Evolutionary conservation across 2,888 invertebrate genomes (phyloP).

Genomic region (Gryllus longicercus): DNA sequence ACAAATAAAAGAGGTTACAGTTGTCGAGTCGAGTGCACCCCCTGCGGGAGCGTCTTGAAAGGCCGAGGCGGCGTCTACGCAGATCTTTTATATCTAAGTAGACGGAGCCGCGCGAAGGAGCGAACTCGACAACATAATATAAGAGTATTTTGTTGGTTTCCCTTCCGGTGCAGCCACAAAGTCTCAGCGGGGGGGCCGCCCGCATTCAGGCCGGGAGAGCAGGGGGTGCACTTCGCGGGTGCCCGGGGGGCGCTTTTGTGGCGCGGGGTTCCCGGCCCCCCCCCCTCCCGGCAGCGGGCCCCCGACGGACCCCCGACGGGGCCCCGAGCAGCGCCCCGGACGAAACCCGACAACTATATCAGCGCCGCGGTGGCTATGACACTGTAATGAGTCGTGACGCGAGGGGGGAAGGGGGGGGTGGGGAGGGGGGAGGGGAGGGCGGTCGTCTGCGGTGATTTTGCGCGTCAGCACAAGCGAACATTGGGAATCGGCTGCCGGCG

Average conservation of each 20-base stretch:
- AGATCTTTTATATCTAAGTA: background rate
- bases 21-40: conserved; percentile 17
- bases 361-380: background rate
- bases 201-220: background rate
- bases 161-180: background rate
- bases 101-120: background rate
- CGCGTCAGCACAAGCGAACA: too few relatives aligned
- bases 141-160: conserved; percentile 10
- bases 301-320: background rate
- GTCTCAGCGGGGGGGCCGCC: background rate
- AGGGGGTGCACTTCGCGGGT: too few relatives aligned
- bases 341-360: background rate
- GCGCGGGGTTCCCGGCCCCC: background rate
- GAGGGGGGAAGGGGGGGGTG: too few relatives aligned
- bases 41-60: background rate
- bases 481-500: too few relatives aligned
- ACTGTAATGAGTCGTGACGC: background rate
- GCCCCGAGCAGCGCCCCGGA: background rate
- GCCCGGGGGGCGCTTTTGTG: background rate
- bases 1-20: conserved; percentile 4
- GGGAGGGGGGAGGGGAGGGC: too few relatives aligned
- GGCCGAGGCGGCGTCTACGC: background rate
- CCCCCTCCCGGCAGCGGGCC: background rate
- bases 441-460: too few relatives aligned
- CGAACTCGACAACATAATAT: conserved; percentile 4